Percentiles rank a stretch among this genome's conserved stretches.
These are phyloP conservation scores for Fregetta grallaria DNA, from an alignment of 2,113 vertebrate species.

Conservation along the genomic window DNA sequence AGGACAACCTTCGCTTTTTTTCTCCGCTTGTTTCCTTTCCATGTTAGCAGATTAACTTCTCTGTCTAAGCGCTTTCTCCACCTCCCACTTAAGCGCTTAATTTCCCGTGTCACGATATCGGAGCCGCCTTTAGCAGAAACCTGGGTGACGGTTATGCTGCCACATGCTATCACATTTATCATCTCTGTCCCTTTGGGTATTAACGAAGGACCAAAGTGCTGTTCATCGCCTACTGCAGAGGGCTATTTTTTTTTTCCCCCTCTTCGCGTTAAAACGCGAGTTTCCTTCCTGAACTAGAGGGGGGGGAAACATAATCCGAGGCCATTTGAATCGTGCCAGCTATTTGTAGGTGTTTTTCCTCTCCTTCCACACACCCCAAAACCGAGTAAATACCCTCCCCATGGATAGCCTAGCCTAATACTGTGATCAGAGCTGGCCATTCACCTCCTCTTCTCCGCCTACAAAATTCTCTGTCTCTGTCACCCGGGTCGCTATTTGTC, in stretches of 20 bases:
- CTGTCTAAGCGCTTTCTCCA: conserved; percentile 12
- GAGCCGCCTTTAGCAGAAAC: conserved; percentile 42
- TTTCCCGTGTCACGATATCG: conserved; percentile 51
- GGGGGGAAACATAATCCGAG: neutral
- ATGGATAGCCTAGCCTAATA: conserved; percentile 6
- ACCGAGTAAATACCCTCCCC: conserved; percentile 47
- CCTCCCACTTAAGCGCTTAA: conserved; percentile 12
- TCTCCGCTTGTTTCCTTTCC: neutral
- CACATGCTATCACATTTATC: conserved; percentile 51
- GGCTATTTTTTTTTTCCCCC: neutral
- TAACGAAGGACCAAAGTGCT: conserved; percentile 25
- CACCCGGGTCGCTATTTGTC: conserved; percentile 59
- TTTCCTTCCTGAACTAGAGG: conserved; percentile 9
- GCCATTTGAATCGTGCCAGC: conserved; percentile 26
- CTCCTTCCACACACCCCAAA: conserved; percentile 48
- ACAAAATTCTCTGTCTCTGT: conserved; percentile 52
- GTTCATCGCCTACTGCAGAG: neutral
- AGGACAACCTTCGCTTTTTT: neutral
- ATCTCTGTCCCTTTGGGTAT: conserved; percentile 25
- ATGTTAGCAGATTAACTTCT: conserved; percentile 47
- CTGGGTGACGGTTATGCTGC: conserved; percentile 38
- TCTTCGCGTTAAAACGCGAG: neutral
- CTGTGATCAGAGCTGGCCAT: conserved; percentile 55
- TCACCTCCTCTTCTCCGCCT: conserved; percentile 67
- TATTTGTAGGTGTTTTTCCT: conserved; percentile 61